These are phyloP conservation scores for Tenthredo notha DNA, from an alignment of 2,888 invertebrate genomes.

Conservation along the genomic window DNA sequence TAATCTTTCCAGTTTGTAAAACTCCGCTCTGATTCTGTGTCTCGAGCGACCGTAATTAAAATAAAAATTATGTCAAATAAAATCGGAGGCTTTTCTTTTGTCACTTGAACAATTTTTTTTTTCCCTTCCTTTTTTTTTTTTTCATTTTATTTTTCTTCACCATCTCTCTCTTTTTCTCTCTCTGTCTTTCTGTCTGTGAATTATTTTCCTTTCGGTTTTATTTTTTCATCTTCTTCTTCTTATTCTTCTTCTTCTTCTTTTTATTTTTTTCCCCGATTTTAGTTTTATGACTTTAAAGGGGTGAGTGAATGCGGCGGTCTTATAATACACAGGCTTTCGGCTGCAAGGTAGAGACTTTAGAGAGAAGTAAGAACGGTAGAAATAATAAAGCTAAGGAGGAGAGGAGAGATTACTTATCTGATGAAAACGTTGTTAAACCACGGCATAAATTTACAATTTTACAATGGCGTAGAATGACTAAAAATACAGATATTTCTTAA, in stretches of 20 bases:
- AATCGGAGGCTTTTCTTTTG: constrained; percentile 45
- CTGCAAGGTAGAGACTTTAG: constrained; percentile 31
- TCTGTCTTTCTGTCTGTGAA: not conserved
- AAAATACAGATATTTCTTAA: not conserved
- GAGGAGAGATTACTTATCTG: constrained; percentile 59
- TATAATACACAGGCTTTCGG: constrained; percentile 12
- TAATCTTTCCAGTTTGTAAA: constrained; percentile 62
- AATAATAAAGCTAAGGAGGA: constrained; percentile 39
- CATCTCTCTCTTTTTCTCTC: not conserved
- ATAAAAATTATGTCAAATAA: constrained; percentile 60
- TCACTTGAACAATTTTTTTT: constrained; percentile 12
- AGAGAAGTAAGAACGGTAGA: constrained; percentile 53
- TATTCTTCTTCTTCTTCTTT: not conserved
- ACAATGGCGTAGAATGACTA: constrained; percentile 54
- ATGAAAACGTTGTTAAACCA: constrained; percentile 60
- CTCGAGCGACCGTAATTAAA: constrained; percentile 54
- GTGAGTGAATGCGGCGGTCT: constrained; percentile 35
- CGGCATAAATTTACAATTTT: constrained; percentile 60
- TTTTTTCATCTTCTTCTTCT: not conserved
- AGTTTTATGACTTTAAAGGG: constrained; percentile 39
- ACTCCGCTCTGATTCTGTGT: constrained; percentile 48
- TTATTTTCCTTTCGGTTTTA: not conserved
- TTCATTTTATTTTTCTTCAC: not conserved
- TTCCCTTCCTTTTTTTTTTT: not conserved
- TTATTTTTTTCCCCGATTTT: constrained; percentile 1